phyloP scores from a whole-genome alignment of 92 coral and sea anemone species.

The Pocillopora meandrina region DNA sequence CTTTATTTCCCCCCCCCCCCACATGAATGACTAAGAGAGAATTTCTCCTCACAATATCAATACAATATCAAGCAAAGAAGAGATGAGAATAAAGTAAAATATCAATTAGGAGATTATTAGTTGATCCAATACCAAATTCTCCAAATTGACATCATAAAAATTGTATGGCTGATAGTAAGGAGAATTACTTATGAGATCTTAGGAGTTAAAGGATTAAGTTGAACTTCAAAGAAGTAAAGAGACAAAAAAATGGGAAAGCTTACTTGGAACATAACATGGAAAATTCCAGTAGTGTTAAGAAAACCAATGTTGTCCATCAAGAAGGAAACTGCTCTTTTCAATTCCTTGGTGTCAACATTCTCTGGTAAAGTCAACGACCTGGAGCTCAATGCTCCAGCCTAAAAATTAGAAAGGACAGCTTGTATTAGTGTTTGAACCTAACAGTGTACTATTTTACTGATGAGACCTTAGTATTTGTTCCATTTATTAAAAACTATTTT shows the following conservation, averaged over 20 bases:
- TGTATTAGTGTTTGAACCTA: not conserved
- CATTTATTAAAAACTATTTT: too few relatives aligned
- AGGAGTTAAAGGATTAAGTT: not conserved
- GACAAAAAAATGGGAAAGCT: not conserved
- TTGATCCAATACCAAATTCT: too few relatives aligned
- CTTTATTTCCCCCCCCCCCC: too few relatives aligned
- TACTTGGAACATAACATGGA: constrained; percentile 86
- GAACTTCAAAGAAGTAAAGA: not conserved
- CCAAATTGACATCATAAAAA: too few relatives aligned
- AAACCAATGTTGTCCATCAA: constrained; percentile 85
- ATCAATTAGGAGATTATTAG: too few relatives aligned
- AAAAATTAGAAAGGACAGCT: not conserved
- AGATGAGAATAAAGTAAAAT: too few relatives aligned
- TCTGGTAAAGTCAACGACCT: constrained; percentile 59
- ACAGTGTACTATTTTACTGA: too few relatives aligned
- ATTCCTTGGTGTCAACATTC: constrained; percentile 80
- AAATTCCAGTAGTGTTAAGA: constrained; percentile 75
- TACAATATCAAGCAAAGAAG: too few relatives aligned
- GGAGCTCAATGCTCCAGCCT: constrained; percentile 60
- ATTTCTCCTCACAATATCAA: too few relatives aligned
- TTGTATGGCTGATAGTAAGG: too few relatives aligned
- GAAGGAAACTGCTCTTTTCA: constrained; percentile 90
- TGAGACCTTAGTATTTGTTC: too few relatives aligned
- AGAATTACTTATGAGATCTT: too few relatives aligned
- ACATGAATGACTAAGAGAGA: not conserved